Conservation (phyloP, 2,888 invertebrate genomes). For the Nectonema munidae region DNA sequence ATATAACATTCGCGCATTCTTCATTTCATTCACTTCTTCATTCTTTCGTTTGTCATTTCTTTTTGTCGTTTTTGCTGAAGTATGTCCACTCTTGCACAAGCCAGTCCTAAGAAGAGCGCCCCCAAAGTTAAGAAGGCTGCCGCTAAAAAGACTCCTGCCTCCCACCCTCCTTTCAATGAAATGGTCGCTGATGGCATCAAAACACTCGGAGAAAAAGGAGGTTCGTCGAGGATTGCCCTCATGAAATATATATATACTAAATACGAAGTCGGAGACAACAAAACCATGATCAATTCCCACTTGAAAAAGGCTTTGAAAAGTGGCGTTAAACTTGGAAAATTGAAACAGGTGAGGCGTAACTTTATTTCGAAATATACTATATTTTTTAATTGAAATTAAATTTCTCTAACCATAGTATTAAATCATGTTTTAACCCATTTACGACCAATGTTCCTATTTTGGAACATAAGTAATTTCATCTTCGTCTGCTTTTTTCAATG, state of each 20-base stretch:
- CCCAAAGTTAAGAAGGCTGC: slow-evolving; percentile 16
- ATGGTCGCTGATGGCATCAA: slow-evolving; percentile 23
- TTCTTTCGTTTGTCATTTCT: no score
- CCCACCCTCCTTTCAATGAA: slow-evolving; percentile 21
- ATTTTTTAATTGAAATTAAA: no score
- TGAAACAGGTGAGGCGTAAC: slow-evolving; percentile 22
- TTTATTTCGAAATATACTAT: no score
- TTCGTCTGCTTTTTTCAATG: no score
- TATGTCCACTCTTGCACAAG: slow-evolving; percentile 12
- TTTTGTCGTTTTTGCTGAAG: slow-evolving; percentile 10
- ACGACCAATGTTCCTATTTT: no score
- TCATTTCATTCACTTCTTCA: no score
- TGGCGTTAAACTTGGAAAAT: slow-evolving; percentile 22
- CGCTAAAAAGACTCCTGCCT: slow-evolving; percentile 20
- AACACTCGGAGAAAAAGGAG: slow-evolving; percentile 24
- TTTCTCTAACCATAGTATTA: no score
- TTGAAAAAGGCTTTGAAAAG: slow-evolving; percentile 23
- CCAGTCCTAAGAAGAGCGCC: slow-evolving; percentile 7
- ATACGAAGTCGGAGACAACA: slow-evolving; percentile 24
- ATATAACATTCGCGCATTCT: no score
- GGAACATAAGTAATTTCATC: no score
- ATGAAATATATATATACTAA: slow-evolving; percentile 24
- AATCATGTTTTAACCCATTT: no score
- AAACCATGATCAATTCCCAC: slow-evolving; percentile 21
- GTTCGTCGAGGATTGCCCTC: slow-evolving; percentile 26